phyloP scores from a whole-genome alignment of 2,113 vertebrate species.

The Thomomys bottae region DNA sequence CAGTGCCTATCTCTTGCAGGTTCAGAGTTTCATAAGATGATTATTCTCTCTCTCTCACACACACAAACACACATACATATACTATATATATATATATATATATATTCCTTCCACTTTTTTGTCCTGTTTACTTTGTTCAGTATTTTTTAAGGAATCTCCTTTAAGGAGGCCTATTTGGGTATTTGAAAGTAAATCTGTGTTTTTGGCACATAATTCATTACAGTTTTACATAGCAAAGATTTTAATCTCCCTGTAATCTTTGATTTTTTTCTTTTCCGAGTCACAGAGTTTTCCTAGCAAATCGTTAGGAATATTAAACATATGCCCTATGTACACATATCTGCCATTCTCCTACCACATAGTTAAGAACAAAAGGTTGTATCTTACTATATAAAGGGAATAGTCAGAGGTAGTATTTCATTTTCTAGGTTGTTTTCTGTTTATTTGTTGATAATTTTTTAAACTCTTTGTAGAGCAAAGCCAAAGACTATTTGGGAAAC shows the following conservation, averaged over 20 bases:
- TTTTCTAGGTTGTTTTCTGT: neutral
- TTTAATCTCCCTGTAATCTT: neutral
- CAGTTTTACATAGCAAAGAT: constrained; percentile 24
- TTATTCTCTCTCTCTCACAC: constrained; percentile 17
- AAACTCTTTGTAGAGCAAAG: neutral
- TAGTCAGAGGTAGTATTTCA: neutral
- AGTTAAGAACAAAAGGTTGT: neutral
- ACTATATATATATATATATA: no score
- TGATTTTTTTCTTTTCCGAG: neutral
- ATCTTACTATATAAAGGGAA: neutral
- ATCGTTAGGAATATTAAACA: neutral
- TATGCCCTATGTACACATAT: neutral
- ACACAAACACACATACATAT: no score
- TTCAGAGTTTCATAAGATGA: constrained; percentile 50
- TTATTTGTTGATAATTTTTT: neutral
- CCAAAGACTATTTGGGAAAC: neutral
- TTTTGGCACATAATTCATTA: neutral
- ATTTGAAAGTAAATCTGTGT: constrained; percentile 28
- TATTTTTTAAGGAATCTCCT: neutral
- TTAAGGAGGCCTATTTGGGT: constrained; percentile 7
- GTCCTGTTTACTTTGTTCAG: neutral
- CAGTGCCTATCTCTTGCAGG: neutral
- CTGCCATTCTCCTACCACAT: neutral
- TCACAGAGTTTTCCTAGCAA: neutral
- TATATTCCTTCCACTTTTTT: neutral